Conservation (phyloP, 2,888 invertebrate species). For the Candidula unifasciata region DNA sequence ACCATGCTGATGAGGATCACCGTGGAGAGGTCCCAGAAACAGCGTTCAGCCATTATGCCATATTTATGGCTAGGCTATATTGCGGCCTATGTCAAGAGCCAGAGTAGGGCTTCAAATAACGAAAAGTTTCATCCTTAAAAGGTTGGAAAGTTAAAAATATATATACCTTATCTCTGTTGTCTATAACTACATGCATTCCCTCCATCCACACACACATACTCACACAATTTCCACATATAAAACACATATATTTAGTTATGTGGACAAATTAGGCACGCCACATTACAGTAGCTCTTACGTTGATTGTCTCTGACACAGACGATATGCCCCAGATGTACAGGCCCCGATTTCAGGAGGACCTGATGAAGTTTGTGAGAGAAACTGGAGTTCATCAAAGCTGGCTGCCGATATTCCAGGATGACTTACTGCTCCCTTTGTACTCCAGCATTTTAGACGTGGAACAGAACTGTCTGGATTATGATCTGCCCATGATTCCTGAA, state of each 20-base stretch:
- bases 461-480: neutral
- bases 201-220: neutral
- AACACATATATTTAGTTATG: neutral
- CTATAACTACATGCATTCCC: too few relatives aligned
- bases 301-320: neutral
- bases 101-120: too few relatives aligned
- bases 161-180: too few relatives aligned
- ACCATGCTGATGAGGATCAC: too few relatives aligned
- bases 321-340: neutral
- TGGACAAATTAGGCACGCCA: neutral
- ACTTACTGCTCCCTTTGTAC: neutral
- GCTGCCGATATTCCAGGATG: neutral
- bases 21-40: too few relatives aligned
- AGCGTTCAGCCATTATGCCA: too few relatives aligned
- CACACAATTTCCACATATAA: too few relatives aligned
- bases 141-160: too few relatives aligned
- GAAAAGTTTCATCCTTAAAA: too few relatives aligned
- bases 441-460: neutral
- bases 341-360: neutral
- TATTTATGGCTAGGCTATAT: too few relatives aligned
- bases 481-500: neutral
- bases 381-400: neutral
- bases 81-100: too few relatives aligned
- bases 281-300: neutral
- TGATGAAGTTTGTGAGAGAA: neutral